phyloP scores from a whole-genome alignment of 2,113 vertebrate species.

The Girardinichthys multiradiatus region DNA sequence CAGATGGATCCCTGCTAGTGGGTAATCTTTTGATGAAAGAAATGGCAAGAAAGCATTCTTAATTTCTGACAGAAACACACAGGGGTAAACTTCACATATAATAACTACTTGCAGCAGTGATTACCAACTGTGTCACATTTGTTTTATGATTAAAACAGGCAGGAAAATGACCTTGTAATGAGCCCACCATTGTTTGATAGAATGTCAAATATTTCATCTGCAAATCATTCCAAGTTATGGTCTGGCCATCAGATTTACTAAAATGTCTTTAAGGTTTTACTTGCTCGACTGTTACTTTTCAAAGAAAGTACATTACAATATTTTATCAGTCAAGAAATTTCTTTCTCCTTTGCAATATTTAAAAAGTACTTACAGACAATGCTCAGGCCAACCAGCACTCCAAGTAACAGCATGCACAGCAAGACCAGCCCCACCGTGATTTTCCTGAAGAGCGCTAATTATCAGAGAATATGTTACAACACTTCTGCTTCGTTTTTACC shows the following conservation, averaged over 20 bases:
- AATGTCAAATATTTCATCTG: background rate
- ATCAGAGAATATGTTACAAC: background rate
- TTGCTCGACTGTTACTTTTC: background rate
- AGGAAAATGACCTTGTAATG: no score
- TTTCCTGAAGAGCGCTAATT: conserved; percentile 2
- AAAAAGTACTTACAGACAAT: background rate
- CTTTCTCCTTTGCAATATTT: background rate
- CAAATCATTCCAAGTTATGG: background rate
- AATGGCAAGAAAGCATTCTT: background rate
- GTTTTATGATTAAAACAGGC: no score
- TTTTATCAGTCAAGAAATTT: background rate
- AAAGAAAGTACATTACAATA: background rate
- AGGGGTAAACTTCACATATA: no score
- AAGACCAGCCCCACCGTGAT: background rate
- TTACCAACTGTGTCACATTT: no score
- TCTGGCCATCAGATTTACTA: background rate
- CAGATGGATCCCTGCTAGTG: fast-evolving
- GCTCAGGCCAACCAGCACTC: background rate
- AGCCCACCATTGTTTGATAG: background rate
- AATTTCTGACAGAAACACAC: background rate
- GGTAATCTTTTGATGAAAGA: conserved; percentile 11
- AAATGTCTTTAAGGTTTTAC: no score
- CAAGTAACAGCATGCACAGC: conserved; percentile 13
- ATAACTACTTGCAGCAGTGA: no score
- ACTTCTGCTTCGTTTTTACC: background rate